Percentiles rank a stretch among this genome's conserved stretches.
phyloP scores from a whole-genome alignment of 2,113 vertebrate genomes.

The Solea solea region DNA sequence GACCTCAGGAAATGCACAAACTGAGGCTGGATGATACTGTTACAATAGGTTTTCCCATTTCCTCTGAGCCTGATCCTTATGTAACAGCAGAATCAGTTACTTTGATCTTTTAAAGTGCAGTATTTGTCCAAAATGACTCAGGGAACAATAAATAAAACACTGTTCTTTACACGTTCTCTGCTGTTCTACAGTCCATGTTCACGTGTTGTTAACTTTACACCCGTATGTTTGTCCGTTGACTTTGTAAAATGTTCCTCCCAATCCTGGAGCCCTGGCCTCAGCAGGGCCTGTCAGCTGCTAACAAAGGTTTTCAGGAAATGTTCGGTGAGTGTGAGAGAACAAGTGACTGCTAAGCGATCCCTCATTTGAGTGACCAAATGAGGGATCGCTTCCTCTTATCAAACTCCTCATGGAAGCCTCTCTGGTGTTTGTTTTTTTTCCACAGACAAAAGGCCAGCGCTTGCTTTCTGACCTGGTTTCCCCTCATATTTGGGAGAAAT shows the following conservation, averaged over 20 bases:
- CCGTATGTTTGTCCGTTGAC: constrained; percentile 2
- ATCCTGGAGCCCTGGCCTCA: constrained; percentile 13
- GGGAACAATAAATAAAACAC: constrained; percentile 9
- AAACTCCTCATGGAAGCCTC: constrained; percentile 13
- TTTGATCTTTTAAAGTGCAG: too few relatives aligned
- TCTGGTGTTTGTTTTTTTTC: constrained; percentile 12
- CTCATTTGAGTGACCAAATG: constrained; percentile 32
- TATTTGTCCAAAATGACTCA: constrained; percentile 18
- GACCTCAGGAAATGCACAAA: too few relatives aligned
- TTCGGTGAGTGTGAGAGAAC: constrained; percentile 20
- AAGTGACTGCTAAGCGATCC: constrained; percentile 7
- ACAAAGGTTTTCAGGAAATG: constrained; percentile 41
- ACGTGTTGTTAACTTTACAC: constrained; percentile 42
- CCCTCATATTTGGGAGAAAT: constrained; percentile 30
- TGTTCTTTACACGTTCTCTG: constrained; percentile 21
- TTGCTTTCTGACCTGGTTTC: not conserved
- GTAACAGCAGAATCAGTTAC: too few relatives aligned
- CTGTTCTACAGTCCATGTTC: constrained; percentile 49
- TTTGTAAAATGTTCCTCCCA: constrained; percentile 20
- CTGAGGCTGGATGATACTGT: too few relatives aligned
- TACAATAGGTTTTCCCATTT: too few relatives aligned
- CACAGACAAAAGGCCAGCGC: constrained; percentile 7
- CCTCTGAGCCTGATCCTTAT: too few relatives aligned
- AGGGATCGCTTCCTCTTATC: constrained; percentile 49
- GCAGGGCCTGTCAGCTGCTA: constrained; percentile 39